These are phyloP conservation scores for Progne subis DNA, from an alignment of 2,113 vertebrate genomes.

Conservation along the genomic window DNA sequence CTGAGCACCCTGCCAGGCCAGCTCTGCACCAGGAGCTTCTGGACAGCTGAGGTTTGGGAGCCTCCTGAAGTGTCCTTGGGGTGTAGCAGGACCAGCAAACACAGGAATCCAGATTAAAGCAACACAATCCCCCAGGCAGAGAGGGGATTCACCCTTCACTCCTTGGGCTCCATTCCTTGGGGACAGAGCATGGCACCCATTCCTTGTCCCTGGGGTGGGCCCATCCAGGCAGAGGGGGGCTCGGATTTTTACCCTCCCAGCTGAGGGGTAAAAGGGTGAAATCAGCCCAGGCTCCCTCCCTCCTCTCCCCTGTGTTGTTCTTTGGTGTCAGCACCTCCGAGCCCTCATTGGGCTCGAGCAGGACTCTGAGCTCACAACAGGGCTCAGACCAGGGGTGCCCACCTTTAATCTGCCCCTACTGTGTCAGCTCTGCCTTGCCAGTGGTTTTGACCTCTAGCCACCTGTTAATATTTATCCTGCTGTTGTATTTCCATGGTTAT, in stretches of 20 bases:
- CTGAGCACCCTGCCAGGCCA: not conserved
- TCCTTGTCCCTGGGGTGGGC: not conserved
- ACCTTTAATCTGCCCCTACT: not conserved
- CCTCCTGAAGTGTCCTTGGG: not conserved
- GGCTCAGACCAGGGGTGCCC: not conserved
- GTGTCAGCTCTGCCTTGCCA: not conserved
- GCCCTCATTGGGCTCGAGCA: rapidly evolving
- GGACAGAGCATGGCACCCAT: not conserved
- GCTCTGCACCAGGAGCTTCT: not conserved
- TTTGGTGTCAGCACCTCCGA: not conserved
- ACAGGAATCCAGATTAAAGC: not conserved
- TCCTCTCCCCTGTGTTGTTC: not conserved
- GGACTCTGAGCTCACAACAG: not conserved
- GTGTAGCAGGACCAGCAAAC: not conserved
- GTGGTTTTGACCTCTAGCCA: not conserved
- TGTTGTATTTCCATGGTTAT: not conserved
- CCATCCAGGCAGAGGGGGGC: not conserved
- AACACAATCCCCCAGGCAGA: not conserved
- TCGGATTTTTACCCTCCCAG: not conserved
- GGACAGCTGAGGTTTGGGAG: not conserved
- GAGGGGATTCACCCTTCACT: not conserved
- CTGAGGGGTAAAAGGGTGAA: not conserved
- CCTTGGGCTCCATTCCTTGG: not conserved
- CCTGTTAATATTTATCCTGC: conserved; percentile 6
- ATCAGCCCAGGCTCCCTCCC: not conserved